Conservation (phyloP, 2,797 vertebrate species). For the Acipenser oxyrinchus region DNA sequence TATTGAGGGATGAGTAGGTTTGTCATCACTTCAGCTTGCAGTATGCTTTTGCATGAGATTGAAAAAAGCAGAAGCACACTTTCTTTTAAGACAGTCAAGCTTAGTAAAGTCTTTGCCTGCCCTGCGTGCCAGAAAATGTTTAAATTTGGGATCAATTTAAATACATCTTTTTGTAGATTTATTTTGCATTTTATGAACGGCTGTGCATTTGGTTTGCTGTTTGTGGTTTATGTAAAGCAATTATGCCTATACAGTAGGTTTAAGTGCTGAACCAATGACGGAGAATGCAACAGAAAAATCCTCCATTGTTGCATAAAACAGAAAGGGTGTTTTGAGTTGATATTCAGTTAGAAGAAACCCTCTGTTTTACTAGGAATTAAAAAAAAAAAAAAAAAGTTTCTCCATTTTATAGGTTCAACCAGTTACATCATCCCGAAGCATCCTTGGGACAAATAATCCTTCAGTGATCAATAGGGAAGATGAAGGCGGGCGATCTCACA, state of each 20-base stretch:
- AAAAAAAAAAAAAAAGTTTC: too few relatives aligned
- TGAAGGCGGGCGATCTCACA: conserved; percentile 74
- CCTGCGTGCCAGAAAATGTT: not conserved
- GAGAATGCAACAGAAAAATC: too few relatives aligned
- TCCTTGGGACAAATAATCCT: conserved; percentile 62
- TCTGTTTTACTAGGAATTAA: too few relatives aligned
- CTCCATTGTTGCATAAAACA: too few relatives aligned
- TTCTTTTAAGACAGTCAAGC: not conserved
- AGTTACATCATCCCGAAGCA: conserved; percentile 66
- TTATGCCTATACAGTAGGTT: too few relatives aligned
- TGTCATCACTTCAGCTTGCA: not conserved
- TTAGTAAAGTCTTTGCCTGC: not conserved
- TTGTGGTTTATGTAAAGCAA: too few relatives aligned
- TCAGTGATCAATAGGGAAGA: conserved; percentile 76
- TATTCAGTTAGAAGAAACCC: too few relatives aligned
- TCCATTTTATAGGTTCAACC: conserved; percentile 69
- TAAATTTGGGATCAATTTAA: not conserved
- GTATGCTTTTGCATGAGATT: not conserved
- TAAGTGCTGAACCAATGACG: too few relatives aligned
- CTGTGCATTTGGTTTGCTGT: conserved; percentile 21
- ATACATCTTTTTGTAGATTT: too few relatives aligned
- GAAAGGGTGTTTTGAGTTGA: too few relatives aligned
- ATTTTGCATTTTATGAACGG: conserved; percentile 5
- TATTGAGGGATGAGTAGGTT: too few relatives aligned
- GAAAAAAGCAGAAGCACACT: not conserved